Evolutionary conservation across 1,140 invertebrate species (phyloP).

Genomic region (Scaptomyza montana): DNA sequence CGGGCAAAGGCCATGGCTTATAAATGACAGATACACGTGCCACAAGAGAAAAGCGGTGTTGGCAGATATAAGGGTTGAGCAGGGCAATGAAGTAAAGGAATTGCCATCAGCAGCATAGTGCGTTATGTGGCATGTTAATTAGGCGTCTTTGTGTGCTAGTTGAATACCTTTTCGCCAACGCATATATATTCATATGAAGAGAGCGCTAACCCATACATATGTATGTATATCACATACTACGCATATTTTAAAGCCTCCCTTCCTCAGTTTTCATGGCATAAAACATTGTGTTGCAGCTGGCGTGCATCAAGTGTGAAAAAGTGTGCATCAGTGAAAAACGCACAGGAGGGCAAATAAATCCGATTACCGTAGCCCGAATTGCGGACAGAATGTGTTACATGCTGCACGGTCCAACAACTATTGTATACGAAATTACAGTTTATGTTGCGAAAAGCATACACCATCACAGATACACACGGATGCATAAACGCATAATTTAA

Average conservation of each 20-base stretch:
- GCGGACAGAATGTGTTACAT: constrained; percentile 56
- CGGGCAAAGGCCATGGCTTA: constrained; percentile 19
- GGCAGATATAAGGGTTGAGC: not conserved
- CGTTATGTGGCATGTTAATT: constrained; percentile 65
- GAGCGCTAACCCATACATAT: not conserved
- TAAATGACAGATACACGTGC: constrained; percentile 30
- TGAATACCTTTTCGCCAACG: constrained; percentile 25
- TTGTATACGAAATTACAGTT: constrained; percentile 6
- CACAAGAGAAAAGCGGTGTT: not conserved
- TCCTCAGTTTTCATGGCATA: not conserved
- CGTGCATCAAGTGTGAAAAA: constrained; percentile 72
- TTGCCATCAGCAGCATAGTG: constrained; percentile 15
- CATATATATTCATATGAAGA: not conserved
- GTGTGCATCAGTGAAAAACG: constrained; percentile 26
- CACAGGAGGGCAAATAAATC: constrained; percentile 67
- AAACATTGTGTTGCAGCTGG: constrained; percentile 42
- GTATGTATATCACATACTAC: not conserved
- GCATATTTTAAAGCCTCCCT: not conserved
- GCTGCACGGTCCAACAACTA: constrained; percentile 20
- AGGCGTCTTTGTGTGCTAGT: constrained; percentile 66
- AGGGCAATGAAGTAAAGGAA: constrained; percentile 5
- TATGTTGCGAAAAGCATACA: not conserved
- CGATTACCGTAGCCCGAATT: constrained; percentile 66
- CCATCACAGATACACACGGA: not conserved
- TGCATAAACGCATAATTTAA: not conserved